Evolutionary conservation across 2,888 invertebrate genomes (phyloP), one percentile per base, ranked within the genome.

Genomic region (Tetrapedia diversipes): DNA sequence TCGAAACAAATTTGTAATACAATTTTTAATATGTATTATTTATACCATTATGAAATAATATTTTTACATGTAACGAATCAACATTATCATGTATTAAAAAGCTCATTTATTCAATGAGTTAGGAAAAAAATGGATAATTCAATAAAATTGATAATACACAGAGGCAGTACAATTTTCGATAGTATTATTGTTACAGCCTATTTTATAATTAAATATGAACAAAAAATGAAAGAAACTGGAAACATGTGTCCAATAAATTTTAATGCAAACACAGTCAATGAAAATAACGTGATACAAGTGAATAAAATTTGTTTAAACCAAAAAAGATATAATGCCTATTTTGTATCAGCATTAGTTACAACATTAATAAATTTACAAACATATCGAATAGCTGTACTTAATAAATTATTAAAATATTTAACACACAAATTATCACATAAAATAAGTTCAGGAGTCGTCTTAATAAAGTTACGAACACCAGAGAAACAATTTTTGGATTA

Each of bases 401-500:
- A 60, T 53, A 56, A 34, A 8, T 79, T 90, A 32, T 56, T 76
- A 27, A 19, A 41, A 49, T 82, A 49, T 10, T 57, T 60, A 45
- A 1, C 16, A 7, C n/a, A 41, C 8, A 73, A 66, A 27, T 24
- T 59, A 2, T 32, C n/a, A 0, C 22, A 65, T 29, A 7, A 39
- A 51, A 27, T 11, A 53, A 39, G 32, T 24, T 39, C 8, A 16
- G 16, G 45, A 11, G 63, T 87, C 3, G 70, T 91, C 78, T 77
- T 89, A 16, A 71, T 95, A 57, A 93, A 93, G 80, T 88, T 96
- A 49, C 90, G 92, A 69, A 93, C 93, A 16, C 95, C 95, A 1
- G 92, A 92, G 76, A 92, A 91, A 72, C 94, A 96, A 88, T 93
- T 95, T 54, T 93, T 96, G 80, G 96, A 96, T 90, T 95, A 95